phyloP scores from a whole-genome alignment of 2,888 invertebrate genomes.

The Pharmacophagus antenor region DNA sequence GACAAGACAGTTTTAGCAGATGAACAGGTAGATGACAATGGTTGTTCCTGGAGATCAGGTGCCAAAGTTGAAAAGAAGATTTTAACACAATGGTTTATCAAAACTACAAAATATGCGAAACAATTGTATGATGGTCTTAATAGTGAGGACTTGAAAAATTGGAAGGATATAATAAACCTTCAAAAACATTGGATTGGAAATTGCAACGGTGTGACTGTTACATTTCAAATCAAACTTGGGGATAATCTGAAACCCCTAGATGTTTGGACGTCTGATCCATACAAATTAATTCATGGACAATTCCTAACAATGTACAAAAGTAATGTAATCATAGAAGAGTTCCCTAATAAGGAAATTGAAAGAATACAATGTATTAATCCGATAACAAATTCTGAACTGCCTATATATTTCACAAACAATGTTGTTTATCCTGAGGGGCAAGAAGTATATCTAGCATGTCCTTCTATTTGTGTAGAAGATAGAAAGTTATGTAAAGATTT shows the following conservation, averaged over 20 bases:
- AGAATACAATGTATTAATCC: conserved; percentile 83
- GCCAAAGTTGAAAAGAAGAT: conserved; percentile 94
- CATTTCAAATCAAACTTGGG: conserved; percentile 77
- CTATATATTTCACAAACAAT: conserved; percentile 83
- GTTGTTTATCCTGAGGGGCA: conserved; percentile 83
- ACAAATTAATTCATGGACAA: conserved; percentile 84
- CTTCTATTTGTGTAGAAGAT: conserved; percentile 82
- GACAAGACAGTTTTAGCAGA: conserved; percentile 98
- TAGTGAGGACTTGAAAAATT: conserved; percentile 85
- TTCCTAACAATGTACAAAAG: conserved; percentile 83
- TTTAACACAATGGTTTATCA: conserved; percentile 96
- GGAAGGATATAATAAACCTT: conserved; percentile 91
- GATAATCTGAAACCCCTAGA: conserved; percentile 59
- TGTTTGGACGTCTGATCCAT: conserved; percentile 88
- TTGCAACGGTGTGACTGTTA: conserved; percentile 88
- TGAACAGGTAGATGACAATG: conserved; percentile 96
- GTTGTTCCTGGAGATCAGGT: conserved; percentile 97
- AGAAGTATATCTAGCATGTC: conserved; percentile 87
- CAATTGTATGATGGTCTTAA: conserved; percentile 85
- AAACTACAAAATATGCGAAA: conserved; percentile 91
- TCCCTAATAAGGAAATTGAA: conserved; percentile 36
- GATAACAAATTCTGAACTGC: conserved; percentile 82
- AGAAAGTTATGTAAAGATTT: conserved; percentile 80
- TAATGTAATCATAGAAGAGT: conserved; percentile 55
- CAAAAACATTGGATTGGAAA: conserved; percentile 96